Evolutionary conservation across 1,140 invertebrate genomes (phyloP).

Genomic region (Drosophila carrolli): DNA sequence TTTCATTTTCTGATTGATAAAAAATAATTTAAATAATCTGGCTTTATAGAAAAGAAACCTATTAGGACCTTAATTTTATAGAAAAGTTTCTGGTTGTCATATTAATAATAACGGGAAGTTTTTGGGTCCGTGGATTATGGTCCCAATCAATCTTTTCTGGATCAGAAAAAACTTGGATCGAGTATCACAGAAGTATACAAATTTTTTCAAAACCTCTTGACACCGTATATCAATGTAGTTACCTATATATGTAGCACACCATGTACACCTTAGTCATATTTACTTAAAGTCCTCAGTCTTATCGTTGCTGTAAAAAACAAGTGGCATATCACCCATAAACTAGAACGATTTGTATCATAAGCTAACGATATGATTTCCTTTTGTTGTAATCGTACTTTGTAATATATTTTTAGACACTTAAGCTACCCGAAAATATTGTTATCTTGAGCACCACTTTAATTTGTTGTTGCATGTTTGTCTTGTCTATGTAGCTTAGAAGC

Average conservation of each 20-base stretch:
- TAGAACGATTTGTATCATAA: slow-evolving; percentile 23
- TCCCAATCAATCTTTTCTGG: slow-evolving; percentile 5
- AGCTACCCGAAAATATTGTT: slow-evolving; percentile 21
- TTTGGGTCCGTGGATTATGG: not conserved
- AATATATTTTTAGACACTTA: slow-evolving; percentile 21
- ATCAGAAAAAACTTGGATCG: slow-evolving; percentile 18
- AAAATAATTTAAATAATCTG: no score
- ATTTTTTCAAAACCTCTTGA: slow-evolving; percentile 21
- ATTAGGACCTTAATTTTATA: no score
- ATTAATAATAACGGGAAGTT: no score
- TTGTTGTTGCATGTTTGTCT: slow-evolving; percentile 39
- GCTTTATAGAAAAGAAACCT: no score
- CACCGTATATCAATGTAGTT: not conserved
- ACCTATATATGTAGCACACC: slow-evolving; percentile 8
- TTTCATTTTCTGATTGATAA: no score
- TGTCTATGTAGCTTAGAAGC: slow-evolving; percentile 43
- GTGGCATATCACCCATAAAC: slow-evolving; percentile 8
- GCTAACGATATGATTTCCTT: slow-evolving; percentile 7
- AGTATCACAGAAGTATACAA: slow-evolving; percentile 33
- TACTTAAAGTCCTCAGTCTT: slow-evolving; percentile 3
- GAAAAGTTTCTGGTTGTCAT: no score
- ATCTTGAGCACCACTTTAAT: slow-evolving; percentile 33
- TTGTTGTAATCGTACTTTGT: slow-evolving; percentile 25
- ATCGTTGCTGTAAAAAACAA: slow-evolving; percentile 9
- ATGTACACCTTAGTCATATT: slow-evolving; percentile 14